Base-by-base conservation (phyloP, 2,888 invertebrate genomes). In the Mystacides longicornis region DNA sequence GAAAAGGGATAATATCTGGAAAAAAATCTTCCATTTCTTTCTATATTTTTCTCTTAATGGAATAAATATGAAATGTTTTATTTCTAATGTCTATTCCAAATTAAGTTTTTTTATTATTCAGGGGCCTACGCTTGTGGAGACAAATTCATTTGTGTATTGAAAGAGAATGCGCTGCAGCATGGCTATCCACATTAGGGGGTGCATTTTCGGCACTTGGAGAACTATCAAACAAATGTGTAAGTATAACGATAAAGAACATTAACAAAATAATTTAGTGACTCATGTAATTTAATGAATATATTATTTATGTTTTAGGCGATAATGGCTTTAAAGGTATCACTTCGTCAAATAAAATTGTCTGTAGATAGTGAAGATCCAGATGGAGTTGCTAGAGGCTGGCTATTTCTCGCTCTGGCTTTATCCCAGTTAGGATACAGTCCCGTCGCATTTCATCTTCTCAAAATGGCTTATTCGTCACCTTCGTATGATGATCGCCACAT, bases 121-220 rank as follows among this genome's bases (percentile, higher is more conserved):
- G 77, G 77, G 77, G 75, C 66, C 68, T 72, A n/a, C 70, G 67
- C 61, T 66, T 77, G 53, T 64, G 71, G 16, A 66, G 64, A 52
- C 59, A 75, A 14, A 62, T 72, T 23, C 75, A 83, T 76, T 86
- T 85, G 62, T 79, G 80, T 63, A 78, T 85, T 60, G 91, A 93
- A 71, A 73, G 90, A 63, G 92, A 93, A 63, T 81, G 88, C 72
- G 81, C 90, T 23, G 83, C 96, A 79, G 93, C 94, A 18, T 95
- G 95, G 93, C 72, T 98, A 21, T 97, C 96, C 19, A 97, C 98
- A 1, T 78, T 98, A 16, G 98, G 97, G 2, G 97, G 97, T 48
- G 97, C 94, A 1, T 97, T 91, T 71, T 97, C 97, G 2, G 91
- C 96, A 1, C 77, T 98, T 52, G 98, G 97, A 1, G 96, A 97